Percentiles rank a stretch among this genome's conserved stretches.
Evolutionary conservation across 2,113 vertebrate genomes (phyloP).

Genomic region (Serinus canaria): DNA sequence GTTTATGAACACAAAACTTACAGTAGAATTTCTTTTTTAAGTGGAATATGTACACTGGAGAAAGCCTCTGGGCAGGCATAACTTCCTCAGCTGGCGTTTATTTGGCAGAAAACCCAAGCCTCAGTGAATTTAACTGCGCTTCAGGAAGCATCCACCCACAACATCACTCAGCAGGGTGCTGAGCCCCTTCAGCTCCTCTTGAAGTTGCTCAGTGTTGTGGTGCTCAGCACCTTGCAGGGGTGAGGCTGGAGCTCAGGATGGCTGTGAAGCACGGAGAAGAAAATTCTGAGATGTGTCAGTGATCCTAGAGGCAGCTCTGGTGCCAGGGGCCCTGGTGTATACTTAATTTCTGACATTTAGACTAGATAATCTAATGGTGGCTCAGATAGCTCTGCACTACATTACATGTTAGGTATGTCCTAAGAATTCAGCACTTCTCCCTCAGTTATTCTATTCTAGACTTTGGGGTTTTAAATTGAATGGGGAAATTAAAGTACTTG

Average conservation of each 20-base stretch:
- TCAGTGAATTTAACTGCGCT: constrained; percentile 42
- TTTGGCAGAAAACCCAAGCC: constrained; percentile 66
- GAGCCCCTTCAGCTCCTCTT: not conserved
- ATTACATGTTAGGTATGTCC: not conserved
- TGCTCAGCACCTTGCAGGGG: not conserved
- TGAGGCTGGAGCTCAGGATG: not conserved
- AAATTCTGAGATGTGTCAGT: not conserved
- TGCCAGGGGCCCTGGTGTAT: not conserved
- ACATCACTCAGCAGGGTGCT: not conserved
- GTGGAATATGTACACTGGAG: constrained; percentile 54
- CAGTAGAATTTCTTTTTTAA: constrained; percentile 52
- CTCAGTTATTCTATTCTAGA: not conserved
- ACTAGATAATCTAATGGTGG: not conserved
- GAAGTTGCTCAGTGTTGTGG: not conserved
- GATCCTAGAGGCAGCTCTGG: not conserved
- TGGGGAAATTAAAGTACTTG: not conserved
- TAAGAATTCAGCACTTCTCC: not conserved
- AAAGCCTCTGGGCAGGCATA: constrained; percentile 53
- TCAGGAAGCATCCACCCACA: constrained; percentile 29
- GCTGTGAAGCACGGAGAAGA: not conserved
- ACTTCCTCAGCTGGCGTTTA: constrained; percentile 58
- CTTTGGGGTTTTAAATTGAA: not conserved
- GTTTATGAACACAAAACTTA: constrained; percentile 76
- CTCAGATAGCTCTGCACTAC: not conserved
- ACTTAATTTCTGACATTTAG: not conserved